Evolutionary conservation across 1,140 invertebrate species (phyloP), one percentile per base, ranked within the genome.

Genomic region (Drosophila bocki): DNA sequence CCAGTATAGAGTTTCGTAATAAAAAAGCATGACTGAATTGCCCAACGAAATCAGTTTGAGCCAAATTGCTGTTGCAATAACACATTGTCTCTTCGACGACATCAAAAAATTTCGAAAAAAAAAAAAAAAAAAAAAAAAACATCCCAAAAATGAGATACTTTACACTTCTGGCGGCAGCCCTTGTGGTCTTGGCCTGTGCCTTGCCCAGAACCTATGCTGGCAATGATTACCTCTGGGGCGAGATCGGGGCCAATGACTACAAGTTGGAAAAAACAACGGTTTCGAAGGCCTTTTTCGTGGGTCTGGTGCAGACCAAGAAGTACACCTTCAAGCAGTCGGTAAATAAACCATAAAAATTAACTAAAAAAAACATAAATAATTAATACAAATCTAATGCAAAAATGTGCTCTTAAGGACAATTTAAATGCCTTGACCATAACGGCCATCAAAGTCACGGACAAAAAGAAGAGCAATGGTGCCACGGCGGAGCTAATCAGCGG

Each of bases 141-240:
- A 32, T 29, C 26, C 26, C 26, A 29, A 6, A 33, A 22, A 75
- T 75, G 61, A 65, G 7, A 50, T 26, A 39, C 51, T 6, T 29
- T 4, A 37, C 32, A 15, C 11, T 75, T 19, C 0, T 35, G 19
- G 37, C 63, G 12, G n/a, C 91, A 0, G 61, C 60, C n/a, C 53
- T 56, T 39, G 19, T 56, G 19, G 35, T 56, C 37, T 56, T 56
- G 53, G 77, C 39, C 6, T 63, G 75, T n/a, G 37, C 71, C 1
- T 15, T 59, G 13, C 48, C 71, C 42, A 63, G 11, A 54, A 15
- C 53, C 0, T 32, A 50, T 47, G 82, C 65, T 3, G 54, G 37
- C 39, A 91, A 85, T 39, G 32, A 91, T 48, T 91, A 91, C 57
- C 44, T 68, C 12, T 91, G 90, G 90, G 90, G 90, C 22, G 62